Evolutionary conservation across 1,140 invertebrate genomes (phyloP), one percentile per base, ranked within the genome.

Genomic region (Leptonema lineaticorne): DNA sequence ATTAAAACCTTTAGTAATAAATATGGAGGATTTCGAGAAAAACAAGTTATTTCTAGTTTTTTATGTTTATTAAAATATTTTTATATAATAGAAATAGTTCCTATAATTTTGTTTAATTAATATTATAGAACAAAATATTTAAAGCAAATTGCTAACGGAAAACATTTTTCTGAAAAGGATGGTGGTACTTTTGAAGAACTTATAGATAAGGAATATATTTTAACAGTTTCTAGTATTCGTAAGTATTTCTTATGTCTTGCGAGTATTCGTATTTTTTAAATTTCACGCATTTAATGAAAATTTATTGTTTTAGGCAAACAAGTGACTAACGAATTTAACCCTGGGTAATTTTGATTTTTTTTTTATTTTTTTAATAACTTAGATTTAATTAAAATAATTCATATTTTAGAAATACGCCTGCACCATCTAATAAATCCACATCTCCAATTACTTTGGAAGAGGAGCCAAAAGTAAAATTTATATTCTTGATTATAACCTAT

Each of bases 181-280:
- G 70, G 70, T 24, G 56, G 11, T 20, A 45, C 56, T 30, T 72
- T 69, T 63, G 67, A 56, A 58, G 70, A 72, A 22, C 67, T 72
- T 18, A 57, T 72, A 37, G 67, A 72, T 63, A 37, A 46, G 33
- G 67, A 72, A 41, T 72, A 72, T 37, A 67, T 72, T 14, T 24
- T 22, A 0, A 46, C 62, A 20, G 26, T 68, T 16, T 72, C 70
- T 45, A 16, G 48, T 62, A 66, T 1, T 16, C 27, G 66, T 68
- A 33, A 60, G 41, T 45, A 7, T 53, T 26, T 45, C 37, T 16
- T 7, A n/a, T n/a, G n/a, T n/a, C n/a, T n/a, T n/a, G n/a, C n/a
- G n/a, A n/a, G n/a, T n/a, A n/a, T n/a, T n/a, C n/a, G n/a, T n/a
- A n/a, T n/a, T n/a, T n/a, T n/a, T n/a, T n/a, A n/a, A n/a, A n/a